phyloP scores from a whole-genome alignment of 2,113 vertebrate species.

The Potamarius usumacintae region DNA sequence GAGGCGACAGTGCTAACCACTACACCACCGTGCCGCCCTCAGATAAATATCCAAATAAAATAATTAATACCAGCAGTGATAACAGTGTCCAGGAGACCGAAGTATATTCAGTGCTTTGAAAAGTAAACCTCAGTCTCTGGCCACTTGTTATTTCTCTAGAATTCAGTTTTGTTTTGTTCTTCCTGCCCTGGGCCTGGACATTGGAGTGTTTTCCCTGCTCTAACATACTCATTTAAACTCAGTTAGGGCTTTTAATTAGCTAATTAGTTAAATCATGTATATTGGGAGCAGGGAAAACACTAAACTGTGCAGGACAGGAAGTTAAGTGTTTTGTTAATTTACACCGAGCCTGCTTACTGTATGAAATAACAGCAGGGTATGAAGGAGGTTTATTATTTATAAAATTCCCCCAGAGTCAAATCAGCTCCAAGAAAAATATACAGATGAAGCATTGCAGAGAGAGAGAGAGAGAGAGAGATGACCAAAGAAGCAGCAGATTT shows the following conservation, averaged over 20 bases:
- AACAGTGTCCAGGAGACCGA: not conserved
- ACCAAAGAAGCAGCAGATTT: not conserved
- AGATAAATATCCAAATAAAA: not conserved
- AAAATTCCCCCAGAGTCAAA: not conserved
- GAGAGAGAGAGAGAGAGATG: not conserved
- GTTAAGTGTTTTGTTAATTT: not conserved
- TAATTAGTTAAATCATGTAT: not conserved
- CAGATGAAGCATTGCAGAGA: not conserved
- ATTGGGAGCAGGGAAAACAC: not conserved
- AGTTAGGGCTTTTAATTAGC: not conserved
- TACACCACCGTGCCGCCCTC: no score
- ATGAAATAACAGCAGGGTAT: not conserved
- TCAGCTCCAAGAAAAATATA: not conserved
- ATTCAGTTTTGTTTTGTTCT: not conserved
- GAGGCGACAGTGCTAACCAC: no score
- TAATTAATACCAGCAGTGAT: not conserved
- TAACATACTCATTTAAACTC: not conserved
- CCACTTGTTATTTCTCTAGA: not conserved
- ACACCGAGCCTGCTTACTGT: not conserved
- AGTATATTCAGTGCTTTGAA: not conserved
- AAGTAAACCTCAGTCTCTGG: not conserved
- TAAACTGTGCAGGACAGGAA: not conserved
- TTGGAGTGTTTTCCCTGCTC: not conserved
- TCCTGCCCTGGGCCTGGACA: not conserved
- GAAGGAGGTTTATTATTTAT: not conserved